These are phyloP conservation scores for Heliconius hermathena DNA, from an alignment of 1,140 invertebrate species.

Conservation along the genomic window DNA sequence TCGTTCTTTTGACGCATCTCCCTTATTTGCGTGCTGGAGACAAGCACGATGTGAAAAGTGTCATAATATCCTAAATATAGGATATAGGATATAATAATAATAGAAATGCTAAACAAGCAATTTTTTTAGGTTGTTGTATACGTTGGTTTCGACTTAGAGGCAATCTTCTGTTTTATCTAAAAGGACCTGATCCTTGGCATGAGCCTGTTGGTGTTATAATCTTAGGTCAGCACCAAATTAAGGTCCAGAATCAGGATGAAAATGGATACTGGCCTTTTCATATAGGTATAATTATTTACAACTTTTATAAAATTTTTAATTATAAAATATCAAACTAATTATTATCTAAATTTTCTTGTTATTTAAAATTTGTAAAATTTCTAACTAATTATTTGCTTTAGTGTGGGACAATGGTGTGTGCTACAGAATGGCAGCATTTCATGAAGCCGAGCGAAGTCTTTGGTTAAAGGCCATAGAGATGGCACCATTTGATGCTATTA, in stretches of 20 bases:
- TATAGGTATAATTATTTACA: slow-evolving; percentile 82
- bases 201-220: slow-evolving; percentile 94
- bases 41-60: neutral
- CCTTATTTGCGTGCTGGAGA: neutral
- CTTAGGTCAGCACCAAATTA: slow-evolving; percentile 90
- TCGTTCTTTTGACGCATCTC: neutral
- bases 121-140: slow-evolving; percentile 87
- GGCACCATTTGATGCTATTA: slow-evolving; percentile 92
- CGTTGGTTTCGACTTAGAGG: slow-evolving; percentile 95
- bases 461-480: slow-evolving; percentile 94
- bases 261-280: slow-evolving; percentile 86
- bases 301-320: slow-evolving; percentile 15
- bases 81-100: neutral
- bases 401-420: slow-evolving; percentile 92
- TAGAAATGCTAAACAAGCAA: neutral
- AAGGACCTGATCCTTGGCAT: slow-evolving; percentile 93
- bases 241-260: slow-evolving; percentile 75
- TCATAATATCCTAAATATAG: too few relatives aligned
- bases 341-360: neutral
- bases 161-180: slow-evolving; percentile 97
- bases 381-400: slow-evolving; percentile 60
- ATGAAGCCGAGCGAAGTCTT: slow-evolving; percentile 90
- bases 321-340: slow-evolving; percentile 3
- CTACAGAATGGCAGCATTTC: slow-evolving; percentile 90
- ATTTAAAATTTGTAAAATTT: too few relatives aligned